These are phyloP conservation scores for Ochlodes sylvanus DNA, from an alignment of 2,888 invertebrate species.

Conservation along the genomic window DNA sequence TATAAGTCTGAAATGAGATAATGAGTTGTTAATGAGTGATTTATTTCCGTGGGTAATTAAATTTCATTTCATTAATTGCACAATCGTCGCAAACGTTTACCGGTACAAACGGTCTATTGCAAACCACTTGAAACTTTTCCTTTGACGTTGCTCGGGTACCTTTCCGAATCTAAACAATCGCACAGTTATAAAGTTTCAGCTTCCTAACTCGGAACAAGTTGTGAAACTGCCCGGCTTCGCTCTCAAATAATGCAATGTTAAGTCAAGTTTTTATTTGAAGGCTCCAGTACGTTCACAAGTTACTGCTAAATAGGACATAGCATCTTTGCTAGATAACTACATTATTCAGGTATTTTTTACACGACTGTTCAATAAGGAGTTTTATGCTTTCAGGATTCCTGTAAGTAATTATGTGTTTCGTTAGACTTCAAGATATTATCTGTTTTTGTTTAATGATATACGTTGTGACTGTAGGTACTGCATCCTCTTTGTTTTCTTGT, in stretches of 20 bases:
- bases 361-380: too few species aligned
- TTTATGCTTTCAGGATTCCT: too few species aligned
- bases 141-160: constrained; percentile 62
- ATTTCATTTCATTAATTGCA: constrained; percentile 47
- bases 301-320: background rate
- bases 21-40: too few species aligned
- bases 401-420: too few species aligned
- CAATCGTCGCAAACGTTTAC: constrained; percentile 54
- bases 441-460: too few species aligned
- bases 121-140: constrained; percentile 69
- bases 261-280: constrained; percentile 21
- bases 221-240: constrained; percentile 55
- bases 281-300: background rate
- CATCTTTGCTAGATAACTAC: background rate
- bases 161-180: constrained; percentile 64
- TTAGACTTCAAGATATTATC: too few species aligned
- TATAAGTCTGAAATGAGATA: background rate
- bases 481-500: too few species aligned
- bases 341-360: too few species aligned
- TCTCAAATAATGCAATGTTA: constrained; percentile 41
- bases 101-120: constrained; percentile 63
- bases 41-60: constrained; percentile 16
- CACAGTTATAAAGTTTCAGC: constrained; percentile 56
- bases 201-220: constrained; percentile 54
- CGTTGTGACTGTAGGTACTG: too few species aligned